Evolutionary conservation across 2,888 invertebrate genomes (phyloP), one percentile per base, ranked within the genome.

Genomic region (Ferdinandea cuprea): DNA sequence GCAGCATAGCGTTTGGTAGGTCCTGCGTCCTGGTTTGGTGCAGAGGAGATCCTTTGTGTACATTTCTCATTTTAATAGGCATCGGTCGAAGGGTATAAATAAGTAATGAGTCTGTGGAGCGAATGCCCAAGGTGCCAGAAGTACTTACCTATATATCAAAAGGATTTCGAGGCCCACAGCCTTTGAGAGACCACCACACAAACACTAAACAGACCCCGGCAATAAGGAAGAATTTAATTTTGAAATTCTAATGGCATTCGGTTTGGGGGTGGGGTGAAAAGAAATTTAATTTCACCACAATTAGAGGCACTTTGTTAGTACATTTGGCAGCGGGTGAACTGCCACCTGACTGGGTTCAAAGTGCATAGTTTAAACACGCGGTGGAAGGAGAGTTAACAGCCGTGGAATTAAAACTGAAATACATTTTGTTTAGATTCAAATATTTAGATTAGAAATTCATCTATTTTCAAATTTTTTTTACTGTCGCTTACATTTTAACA

Each of bases 11-110:
- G 15, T 44, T 28, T 5, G 28, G 17, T n/a, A 25, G 71, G 69
- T 32, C 8, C 21, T 50, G 32, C 46, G 76, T 63, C 44, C 35
- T 63, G 52, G 32, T 32, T n/a, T n/a, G n/a, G 40, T 32, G 35
- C 46, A 32, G 40, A 37, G 48, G 8, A 52, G 35, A 65, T 65
- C 80, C 76, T 76, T 69, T 76, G 76, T 69, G 63, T 44, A 44
- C 48, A 80, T 80, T 80, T 80, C 76, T 80, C 80, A 80, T 80
- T 80, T 80, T 80, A 76, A 80, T 80, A 76, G 80, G 80, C 80
- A 63, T 80, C 63, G 80, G 80, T 69, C 63, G 76, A 69, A 48
- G 52, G 58, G 37, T 65, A 71, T 76, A 76, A 69, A 71, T 69
- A 76, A 69, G 58, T 80, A 76, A 80, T 76, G 80, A 58, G 63